A percentile compares a stretch with the other conserved stretches of the same genome.
These are phyloP conservation scores for Pteronotus mesoamericanus DNA, from an alignment of 2,797 vertebrate species.

Conservation along the genomic window DNA sequence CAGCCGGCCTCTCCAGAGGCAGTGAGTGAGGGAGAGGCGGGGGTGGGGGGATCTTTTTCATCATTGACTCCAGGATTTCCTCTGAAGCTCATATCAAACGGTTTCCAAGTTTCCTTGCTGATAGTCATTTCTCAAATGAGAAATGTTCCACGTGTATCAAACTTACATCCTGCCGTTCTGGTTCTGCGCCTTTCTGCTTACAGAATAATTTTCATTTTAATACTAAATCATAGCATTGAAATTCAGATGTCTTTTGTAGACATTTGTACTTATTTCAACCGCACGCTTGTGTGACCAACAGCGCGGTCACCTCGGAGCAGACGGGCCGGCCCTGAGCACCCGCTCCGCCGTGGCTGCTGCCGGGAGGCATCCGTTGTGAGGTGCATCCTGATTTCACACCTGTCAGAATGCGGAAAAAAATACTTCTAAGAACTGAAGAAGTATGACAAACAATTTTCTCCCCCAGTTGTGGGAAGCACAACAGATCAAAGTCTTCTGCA, in stretches of 20 bases:
- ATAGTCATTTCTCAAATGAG: neutral
- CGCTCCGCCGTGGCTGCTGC: neutral
- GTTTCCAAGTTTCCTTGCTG: neutral
- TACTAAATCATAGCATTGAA: neutral
- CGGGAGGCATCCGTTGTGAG: neutral
- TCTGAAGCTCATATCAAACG: neutral
- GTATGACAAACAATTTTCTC: neutral
- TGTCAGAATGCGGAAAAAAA: neutral
- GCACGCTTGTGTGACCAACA: neutral
- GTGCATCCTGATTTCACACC: neutral
- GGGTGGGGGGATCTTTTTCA: neutral
- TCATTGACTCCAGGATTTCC: neutral
- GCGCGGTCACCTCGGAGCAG: neutral
- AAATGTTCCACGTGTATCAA: neutral
- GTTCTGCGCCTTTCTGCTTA: neutral
- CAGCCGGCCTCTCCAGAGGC: neutral
- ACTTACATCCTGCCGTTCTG: neutral
- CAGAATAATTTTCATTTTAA: neutral
- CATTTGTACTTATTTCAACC: neutral
- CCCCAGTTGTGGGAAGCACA: neutral
- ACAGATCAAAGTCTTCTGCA: neutral
- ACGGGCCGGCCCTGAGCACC: neutral
- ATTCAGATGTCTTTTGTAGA: neutral
- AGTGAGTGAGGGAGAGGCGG: neutral
- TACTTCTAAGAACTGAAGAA: constrained; percentile 27